A percentile compares a stretch with the other conserved stretches of the same genome.
phyloP scores from a whole-genome alignment of 2,113 vertebrate genomes.

The Corythoichthys intestinalis region DNA sequence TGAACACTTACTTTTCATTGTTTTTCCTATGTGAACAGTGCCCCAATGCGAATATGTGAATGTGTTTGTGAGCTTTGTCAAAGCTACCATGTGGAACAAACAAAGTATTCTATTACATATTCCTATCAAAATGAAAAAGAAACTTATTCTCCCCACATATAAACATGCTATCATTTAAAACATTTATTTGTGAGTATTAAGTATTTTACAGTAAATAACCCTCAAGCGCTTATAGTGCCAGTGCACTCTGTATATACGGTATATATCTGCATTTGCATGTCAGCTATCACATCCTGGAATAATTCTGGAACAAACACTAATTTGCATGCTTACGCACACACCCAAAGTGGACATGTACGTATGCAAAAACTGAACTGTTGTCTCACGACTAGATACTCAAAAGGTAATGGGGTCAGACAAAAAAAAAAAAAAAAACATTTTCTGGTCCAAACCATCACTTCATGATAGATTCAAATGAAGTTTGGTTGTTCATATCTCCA shows the following conservation, averaged over 20 bases:
- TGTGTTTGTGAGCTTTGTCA: no score
- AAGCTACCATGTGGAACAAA: no score
- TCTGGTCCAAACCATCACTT: neutral
- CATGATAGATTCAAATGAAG: neutral
- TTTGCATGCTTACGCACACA: constrained; percentile 50
- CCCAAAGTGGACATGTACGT: constrained; percentile 2
- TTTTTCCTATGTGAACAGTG: no score
- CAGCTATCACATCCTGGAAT: constrained; percentile 23
- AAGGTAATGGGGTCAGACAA: constrained; percentile 1
- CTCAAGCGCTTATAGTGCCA: constrained; percentile 6
- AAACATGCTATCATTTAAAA: no score
- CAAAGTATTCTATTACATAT: no score
- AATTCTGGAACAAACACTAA: constrained; percentile 19
- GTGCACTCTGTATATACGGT: neutral
- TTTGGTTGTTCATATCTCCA: neutral
- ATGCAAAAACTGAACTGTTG: constrained; percentile 51
- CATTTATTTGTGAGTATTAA: no score
- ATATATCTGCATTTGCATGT: neutral
- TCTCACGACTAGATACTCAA: constrained; percentile 23
- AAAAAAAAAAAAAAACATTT: neutral
- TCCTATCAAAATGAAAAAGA: no score
- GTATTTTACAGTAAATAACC: neutral
- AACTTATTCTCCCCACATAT: no score
- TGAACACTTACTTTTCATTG: no score
- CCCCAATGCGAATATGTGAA: no score